Evolutionary conservation across 2,113 vertebrate genomes (phyloP).

Genomic region (Orcinus orca): DNA sequence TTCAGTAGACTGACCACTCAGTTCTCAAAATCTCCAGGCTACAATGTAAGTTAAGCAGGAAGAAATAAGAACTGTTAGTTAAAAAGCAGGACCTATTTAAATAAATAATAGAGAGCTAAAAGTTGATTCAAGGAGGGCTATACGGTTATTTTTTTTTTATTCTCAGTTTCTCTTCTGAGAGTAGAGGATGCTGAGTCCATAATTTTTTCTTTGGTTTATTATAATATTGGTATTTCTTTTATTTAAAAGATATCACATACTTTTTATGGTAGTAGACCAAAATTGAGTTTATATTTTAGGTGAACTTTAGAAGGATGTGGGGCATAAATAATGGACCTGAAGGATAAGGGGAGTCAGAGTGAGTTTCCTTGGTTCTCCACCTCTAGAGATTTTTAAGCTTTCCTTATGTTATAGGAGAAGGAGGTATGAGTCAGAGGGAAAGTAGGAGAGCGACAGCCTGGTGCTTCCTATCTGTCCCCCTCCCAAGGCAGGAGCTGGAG

Average conservation of each 20-base stretch:
- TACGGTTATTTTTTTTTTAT: neutral
- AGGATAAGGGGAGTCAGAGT: neutral
- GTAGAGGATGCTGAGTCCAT: neutral
- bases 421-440: neutral
- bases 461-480: neutral
- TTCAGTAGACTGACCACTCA: neutral
- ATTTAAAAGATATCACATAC: neutral
- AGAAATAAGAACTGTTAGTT: neutral
- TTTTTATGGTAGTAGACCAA: neutral
- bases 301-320: neutral
- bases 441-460: neutral
- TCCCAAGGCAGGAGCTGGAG: neutral
- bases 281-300: neutral
- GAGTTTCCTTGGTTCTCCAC: neutral
- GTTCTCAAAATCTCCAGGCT: neutral
- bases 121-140: neutral
- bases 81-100: neutral
- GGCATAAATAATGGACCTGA: neutral
- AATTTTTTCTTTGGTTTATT: neutral
- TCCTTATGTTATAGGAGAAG: neutral
- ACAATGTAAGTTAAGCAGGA: neutral
- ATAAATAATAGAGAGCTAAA: neutral
- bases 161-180: slow-evolving; percentile 18
- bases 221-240: neutral
- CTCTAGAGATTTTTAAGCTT: neutral